These are phyloP conservation scores for Grammomys surdaster DNA, from an alignment of 2,113 vertebrate species.

Conservation along the genomic window DNA sequence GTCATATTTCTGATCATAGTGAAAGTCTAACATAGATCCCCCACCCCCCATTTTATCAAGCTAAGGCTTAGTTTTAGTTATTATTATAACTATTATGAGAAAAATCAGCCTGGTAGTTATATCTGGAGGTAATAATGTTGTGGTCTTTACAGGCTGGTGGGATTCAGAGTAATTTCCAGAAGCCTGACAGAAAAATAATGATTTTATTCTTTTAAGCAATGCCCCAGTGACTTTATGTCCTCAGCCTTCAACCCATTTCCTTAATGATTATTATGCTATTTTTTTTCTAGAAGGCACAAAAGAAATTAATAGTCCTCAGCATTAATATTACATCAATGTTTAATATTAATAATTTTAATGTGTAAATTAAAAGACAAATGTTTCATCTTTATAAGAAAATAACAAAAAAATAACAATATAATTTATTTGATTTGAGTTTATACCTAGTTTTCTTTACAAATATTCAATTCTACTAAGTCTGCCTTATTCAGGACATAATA, in stretches of 20 bases:
- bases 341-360: background rate
- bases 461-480: background rate
- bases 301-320: conserved; percentile 67
- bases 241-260: conserved; percentile 54
- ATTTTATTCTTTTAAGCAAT: conserved; percentile 46
- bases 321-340: conserved; percentile 25
- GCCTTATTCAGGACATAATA: background rate
- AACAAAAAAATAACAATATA: conserved; percentile 16
- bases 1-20: background rate
- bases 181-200: conserved; percentile 56
- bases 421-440: background rate
- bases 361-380: conserved; percentile 34
- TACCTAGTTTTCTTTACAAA: background rate
- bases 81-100: conserved; percentile 60
- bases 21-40: background rate
- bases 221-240: conserved; percentile 61
- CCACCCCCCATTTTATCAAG: conserved; percentile 19
- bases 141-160: conserved; percentile 40
- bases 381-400: background rate
- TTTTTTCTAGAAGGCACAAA: conserved; percentile 63
- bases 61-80: background rate
- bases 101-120: background rate
- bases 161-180: conserved; percentile 70
- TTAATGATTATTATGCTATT: conserved; percentile 73
- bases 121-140: conserved; percentile 72